Evolutionary conservation across 2,888 invertebrate species (phyloP).

Genomic region (Chorisops tibialis): DNA sequence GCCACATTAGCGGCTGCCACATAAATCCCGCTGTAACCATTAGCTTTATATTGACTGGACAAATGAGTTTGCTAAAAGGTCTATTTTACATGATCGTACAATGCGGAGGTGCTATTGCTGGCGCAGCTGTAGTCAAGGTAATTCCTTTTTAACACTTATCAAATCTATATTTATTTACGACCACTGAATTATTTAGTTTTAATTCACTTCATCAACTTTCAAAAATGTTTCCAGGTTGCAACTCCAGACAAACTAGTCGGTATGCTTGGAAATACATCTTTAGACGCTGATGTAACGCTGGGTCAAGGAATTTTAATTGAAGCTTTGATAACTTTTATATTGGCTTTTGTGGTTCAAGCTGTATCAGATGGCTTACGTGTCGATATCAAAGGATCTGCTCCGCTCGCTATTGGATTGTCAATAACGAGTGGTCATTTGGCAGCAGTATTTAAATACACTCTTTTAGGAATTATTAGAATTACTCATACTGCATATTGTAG

Average conservation of each 20-base stretch:
- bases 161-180: conserved; percentile 38
- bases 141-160: not conserved
- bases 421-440: conserved; percentile 82
- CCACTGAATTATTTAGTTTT: conserved; percentile 39
- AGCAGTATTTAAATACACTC: conserved; percentile 66
- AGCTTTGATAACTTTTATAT: conserved; percentile 78
- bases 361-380: conserved; percentile 77
- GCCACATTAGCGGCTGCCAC: conserved; percentile 87
- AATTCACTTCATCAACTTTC: too few species aligned
- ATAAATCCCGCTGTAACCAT: conserved; percentile 89
- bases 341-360: conserved; percentile 82
- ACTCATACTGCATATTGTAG: conserved; percentile 45
- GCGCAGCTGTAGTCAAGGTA: conserved; percentile 73
- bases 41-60: conserved; percentile 76
- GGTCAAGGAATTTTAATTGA: conserved; percentile 81
- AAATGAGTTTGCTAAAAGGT: conserved; percentile 75
- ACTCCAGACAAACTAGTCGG: conserved; percentile 57
- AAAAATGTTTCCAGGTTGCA: conserved; percentile 37
- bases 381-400: conserved; percentile 78
- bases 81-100: conserved; percentile 79
- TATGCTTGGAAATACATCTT: conserved; percentile 63
- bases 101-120: conserved; percentile 75
- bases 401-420: conserved; percentile 83
- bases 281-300: conserved; percentile 57
- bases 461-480: not conserved